A percentile compares a stretch with the other conserved stretches of the same genome.
phyloP scores from a whole-genome alignment of 1,140 invertebrate species.

The Ceratina calcarata region DNA sequence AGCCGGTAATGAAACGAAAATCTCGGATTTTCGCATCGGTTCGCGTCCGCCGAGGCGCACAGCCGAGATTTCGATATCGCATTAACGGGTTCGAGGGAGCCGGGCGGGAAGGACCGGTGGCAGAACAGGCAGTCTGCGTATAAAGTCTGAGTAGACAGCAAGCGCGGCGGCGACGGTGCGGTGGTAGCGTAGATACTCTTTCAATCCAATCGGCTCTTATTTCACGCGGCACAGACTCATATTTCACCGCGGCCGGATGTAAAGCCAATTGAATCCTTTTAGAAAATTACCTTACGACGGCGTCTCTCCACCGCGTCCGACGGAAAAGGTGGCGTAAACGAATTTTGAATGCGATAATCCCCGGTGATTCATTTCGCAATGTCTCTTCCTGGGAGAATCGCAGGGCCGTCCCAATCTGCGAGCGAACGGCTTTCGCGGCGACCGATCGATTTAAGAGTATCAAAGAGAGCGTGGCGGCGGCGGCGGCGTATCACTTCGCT shows the following conservation, averaged over 20 bases:
- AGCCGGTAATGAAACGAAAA: no score
- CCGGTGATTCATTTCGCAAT: constrained; percentile 67
- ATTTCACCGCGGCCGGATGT: constrained; percentile 69
- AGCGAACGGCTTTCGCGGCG: neutral
- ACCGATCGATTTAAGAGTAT: constrained; percentile 21
- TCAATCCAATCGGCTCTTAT: constrained; percentile 75
- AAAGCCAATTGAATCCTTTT: constrained; percentile 75
- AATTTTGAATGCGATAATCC: constrained; percentile 72
- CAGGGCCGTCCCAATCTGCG: no score
- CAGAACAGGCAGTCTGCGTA: constrained; percentile 21
- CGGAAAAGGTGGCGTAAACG: constrained; percentile 63
- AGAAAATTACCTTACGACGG: constrained; percentile 69
- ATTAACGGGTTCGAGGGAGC: neutral
- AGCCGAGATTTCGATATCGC: neutral
- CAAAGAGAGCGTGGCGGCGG: constrained; percentile 18
- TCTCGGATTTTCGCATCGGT: no score
- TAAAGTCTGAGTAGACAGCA: constrained; percentile 70
- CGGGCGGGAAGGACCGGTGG: neutral
- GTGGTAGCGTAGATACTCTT: constrained; percentile 64
- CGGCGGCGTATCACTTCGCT: constrained; percentile 1
- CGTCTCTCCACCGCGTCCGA: constrained; percentile 48
- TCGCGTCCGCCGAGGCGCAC: no score
- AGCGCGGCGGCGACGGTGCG: constrained; percentile 22
- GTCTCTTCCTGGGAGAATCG: constrained; percentile 15
- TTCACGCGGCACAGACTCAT: constrained; percentile 73